These are phyloP conservation scores for Nestor notabilis DNA, from an alignment of 2,113 vertebrate species.

Conservation along the genomic window DNA sequence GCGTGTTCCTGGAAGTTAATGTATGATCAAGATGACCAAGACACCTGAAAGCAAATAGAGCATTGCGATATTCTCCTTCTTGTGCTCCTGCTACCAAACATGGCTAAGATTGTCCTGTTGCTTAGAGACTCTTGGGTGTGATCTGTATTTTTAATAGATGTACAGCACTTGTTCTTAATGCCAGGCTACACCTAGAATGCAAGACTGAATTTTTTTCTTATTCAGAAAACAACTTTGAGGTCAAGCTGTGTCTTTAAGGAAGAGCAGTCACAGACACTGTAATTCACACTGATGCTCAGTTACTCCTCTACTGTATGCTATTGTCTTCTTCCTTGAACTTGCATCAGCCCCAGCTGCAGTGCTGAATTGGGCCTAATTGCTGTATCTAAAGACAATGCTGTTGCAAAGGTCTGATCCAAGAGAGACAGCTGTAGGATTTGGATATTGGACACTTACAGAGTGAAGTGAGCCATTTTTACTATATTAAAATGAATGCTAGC, in stretches of 20 bases:
- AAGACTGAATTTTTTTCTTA: neutral
- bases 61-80: neutral
- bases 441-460: neutral
- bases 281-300: neutral
- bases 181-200: neutral
- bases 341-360: neutral
- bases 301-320: neutral
- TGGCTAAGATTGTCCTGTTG: neutral
- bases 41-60: neutral
- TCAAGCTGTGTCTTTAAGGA: neutral
- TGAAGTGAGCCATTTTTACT: neutral
- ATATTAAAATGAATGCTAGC: neutral
- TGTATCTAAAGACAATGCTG: neutral
- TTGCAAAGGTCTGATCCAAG: neutral
- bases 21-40: neutral
- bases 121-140: neutral
- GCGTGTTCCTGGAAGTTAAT: neutral
- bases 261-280: neutral
- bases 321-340: neutral
- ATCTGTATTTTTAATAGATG: neutral
- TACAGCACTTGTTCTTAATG: neutral
- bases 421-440: neutral
- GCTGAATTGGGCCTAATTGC: neutral
- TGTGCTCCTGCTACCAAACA: neutral
- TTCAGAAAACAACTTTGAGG: neutral